These are phyloP conservation scores for Disparrhopalites patrizii DNA, from an alignment of 2,888 invertebrate genomes.

Conservation along the genomic window DNA sequence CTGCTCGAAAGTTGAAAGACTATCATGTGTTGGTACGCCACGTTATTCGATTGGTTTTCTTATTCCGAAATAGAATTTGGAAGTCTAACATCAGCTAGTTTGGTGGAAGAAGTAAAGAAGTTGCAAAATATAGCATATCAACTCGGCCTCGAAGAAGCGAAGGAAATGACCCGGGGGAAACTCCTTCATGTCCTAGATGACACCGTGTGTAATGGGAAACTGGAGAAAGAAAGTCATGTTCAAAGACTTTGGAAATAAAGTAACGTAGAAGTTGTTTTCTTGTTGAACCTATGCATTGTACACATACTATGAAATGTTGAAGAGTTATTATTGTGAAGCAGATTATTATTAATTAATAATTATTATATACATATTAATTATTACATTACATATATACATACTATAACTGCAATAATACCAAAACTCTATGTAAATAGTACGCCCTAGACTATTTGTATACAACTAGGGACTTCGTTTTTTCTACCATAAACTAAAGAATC, in stretches of 20 bases:
- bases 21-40: background rate
- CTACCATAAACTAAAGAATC: too few species aligned
- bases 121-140: conserved; percentile 92
- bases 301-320: too few species aligned
- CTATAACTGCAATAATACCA: too few species aligned
- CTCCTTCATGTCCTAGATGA: conserved; percentile 71
- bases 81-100: conserved; percentile 69
- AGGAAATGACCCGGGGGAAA: conserved; percentile 94
- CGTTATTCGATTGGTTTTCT: background rate
- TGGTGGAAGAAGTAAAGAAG: conserved; percentile 89
- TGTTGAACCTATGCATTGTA: too few species aligned
- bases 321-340: too few species aligned
- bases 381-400: too few species aligned
- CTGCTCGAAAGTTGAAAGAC: too few species aligned
- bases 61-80: conserved; percentile 54
- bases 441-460: too few species aligned
- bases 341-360: too few species aligned
- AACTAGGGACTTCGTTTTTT: too few species aligned
- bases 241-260: conserved; percentile 38
- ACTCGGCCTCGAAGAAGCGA: conserved; percentile 88
- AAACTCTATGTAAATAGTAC: too few species aligned
- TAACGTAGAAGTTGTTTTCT: background rate
- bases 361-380: too few species aligned
- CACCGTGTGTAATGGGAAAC: conserved; percentile 34
- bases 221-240: conserved; percentile 35